Evolutionary conservation across 2,113 vertebrate species (phyloP), one percentile per base, ranked within the genome.

Genomic region (Patagioenas fasciata): DNA sequence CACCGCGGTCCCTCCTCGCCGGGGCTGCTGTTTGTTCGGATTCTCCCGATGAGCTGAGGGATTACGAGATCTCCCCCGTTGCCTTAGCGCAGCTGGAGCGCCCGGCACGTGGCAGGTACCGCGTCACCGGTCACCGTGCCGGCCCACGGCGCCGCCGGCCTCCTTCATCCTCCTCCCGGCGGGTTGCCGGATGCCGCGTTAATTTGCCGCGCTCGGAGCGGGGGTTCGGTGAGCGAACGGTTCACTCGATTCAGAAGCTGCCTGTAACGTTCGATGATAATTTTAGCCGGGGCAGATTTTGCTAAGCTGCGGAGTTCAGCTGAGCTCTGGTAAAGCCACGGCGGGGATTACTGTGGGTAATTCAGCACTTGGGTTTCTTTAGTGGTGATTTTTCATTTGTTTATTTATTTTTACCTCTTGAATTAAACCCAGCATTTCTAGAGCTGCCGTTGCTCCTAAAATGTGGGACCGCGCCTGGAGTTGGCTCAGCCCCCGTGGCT

Each of bases 251-350:
- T 88, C 9, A 24, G 96, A 80, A 95, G 94, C 95, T 56, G 32
- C 74, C 79, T 11, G 15, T 18, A 36, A 42, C 28, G 71, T 60
- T 89, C n/a, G 86, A 38, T 94, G 91, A 56, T 97, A 96, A 97
- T 97, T 98, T 98, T 98, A 97, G 95, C 83, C 90, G 56, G 91
- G 82, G 71, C 96, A 97, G 97, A 96, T 97, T 96, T 93, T 67
- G 81, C 94, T 97, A 95, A 98, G 96, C 95, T 96, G 70, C 29
- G 12, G 85, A 79, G 89, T 93, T 91, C 88, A 31, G 88, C 64
- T 95, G 93, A 97, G 91, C 95, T 94, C 50, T 69, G 78, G 78
- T 96, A 97, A 95, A 97, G 85, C 75, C 70, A 80, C 3, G 20
- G 31, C 5, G 7, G 93, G 96, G 97, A 95, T 97, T 97, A 93